Percentiles rank a stretch among this genome's conserved stretches.
Conservation (phyloP, 2,888 invertebrate species). For the Dolichopus griseipennis region DNA sequence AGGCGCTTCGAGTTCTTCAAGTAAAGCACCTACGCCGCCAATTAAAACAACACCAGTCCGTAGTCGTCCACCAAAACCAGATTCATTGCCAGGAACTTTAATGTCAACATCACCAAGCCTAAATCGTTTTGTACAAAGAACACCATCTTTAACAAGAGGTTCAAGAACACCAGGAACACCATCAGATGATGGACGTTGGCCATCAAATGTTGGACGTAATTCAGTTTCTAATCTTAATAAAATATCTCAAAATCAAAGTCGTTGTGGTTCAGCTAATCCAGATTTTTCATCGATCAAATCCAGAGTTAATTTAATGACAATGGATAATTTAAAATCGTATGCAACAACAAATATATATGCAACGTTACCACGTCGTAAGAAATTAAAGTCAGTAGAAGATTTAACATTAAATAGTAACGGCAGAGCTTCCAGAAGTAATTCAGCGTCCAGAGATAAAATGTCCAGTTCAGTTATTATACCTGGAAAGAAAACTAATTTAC, state of each 20-base stretch:
- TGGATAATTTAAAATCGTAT: conserved; percentile 39
- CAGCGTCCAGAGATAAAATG: conserved; percentile 45
- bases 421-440: conserved; percentile 43
- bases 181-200: conserved; percentile 64
- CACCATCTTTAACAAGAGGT: conserved; percentile 50
- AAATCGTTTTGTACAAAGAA: conserved; percentile 35
- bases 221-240: conserved; percentile 18
- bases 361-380: conserved; percentile 64
- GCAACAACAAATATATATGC: conserved; percentile 62
- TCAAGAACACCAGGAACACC: conserved; percentile 56
- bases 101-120: conserved; percentile 37
- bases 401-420: conserved; percentile 35
- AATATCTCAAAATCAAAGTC: conserved; percentile 23
- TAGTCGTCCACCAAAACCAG: conserved; percentile 38
- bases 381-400: conserved; percentile 55
- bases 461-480: conserved; percentile 37
- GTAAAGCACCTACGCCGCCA: conserved; percentile 40
- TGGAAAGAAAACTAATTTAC: conserved; percentile 30
- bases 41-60: conserved; percentile 28
- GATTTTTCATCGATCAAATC: conserved; percentile 34
- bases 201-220: conserved; percentile 38
- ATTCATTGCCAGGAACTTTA: conserved; percentile 48
- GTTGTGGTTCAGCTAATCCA: conserved; percentile 36
- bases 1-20: conserved; percentile 46
- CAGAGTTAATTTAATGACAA: conserved; percentile 30